Percentiles rank a stretch among this genome's conserved stretches.
phyloP scores from a whole-genome alignment of 1,140 invertebrate genomes.

The Tribolium madens region DNA sequence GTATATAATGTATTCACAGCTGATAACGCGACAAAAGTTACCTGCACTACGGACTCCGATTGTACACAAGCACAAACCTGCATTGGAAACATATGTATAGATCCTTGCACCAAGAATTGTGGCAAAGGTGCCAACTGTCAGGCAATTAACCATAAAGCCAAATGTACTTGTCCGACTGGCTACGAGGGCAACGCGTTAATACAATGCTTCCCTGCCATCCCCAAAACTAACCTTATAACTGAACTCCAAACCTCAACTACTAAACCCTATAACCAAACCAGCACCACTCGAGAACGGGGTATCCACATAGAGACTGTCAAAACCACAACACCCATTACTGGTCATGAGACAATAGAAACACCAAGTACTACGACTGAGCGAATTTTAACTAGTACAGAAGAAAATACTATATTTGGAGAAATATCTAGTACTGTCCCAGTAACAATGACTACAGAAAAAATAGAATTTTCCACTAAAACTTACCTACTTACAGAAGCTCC shows the following conservation, averaged over 20 bases:
- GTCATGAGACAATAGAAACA: constrained; percentile 29
- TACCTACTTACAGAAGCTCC: no score
- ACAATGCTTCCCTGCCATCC: constrained; percentile 60
- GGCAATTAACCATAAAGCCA: constrained; percentile 69
- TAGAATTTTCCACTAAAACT: no score
- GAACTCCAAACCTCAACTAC: constrained; percentile 1
- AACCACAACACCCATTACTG: constrained; percentile 9
- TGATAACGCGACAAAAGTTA: constrained; percentile 66
- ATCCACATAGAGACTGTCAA: background rate
- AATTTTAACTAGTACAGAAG: background rate
- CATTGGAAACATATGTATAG: constrained; percentile 73
- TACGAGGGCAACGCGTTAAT: constrained; percentile 63
- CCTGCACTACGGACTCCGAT: constrained; percentile 73
- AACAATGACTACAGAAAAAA: no score
- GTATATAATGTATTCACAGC: constrained; percentile 70
- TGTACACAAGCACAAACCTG: constrained; percentile 76
- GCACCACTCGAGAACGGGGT: constrained; percentile 25
- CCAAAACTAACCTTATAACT: constrained; percentile 40
- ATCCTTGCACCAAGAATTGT: constrained; percentile 74
- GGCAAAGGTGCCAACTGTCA: constrained; percentile 71
- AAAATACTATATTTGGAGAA: background rate
- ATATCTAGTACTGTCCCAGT: background rate
- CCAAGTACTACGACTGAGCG: background rate
- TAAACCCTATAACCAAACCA: constrained; percentile 9
- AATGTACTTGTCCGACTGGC: constrained; percentile 67